Evolutionary conservation across 2,888 invertebrate genomes (phyloP).

Genomic region (Drosophila falleni): DNA sequence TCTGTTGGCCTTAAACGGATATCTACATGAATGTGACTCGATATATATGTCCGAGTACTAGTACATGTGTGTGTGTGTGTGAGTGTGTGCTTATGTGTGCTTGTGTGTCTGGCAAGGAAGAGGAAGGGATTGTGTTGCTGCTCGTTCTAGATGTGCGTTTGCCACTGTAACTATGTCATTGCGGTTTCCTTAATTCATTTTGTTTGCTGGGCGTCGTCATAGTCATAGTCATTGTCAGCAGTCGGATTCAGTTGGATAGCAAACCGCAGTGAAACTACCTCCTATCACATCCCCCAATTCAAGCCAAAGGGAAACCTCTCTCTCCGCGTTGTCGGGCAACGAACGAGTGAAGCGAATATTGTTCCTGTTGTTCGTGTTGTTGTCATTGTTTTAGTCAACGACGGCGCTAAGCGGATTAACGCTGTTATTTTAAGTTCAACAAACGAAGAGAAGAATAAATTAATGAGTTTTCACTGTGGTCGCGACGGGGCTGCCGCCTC

Average conservation of each 20-base stretch:
- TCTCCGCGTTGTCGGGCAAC: conserved; percentile 34
- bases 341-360: conserved; percentile 33
- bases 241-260: conserved; percentile 53
- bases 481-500: conserved; percentile 38
- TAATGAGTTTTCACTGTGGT: conserved; percentile 83
- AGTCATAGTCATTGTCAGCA: conserved; percentile 51
- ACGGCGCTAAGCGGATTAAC: conserved; percentile 78
- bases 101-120: background rate
- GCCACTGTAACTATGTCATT: conserved; percentile 75
- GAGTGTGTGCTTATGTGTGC: conserved; percentile 17
- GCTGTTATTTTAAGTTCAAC: conserved; percentile 81
- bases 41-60: conserved; percentile 14
- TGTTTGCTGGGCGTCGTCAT: conserved; percentile 72
- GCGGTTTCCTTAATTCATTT: conserved; percentile 81
- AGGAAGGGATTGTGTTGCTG: background rate
- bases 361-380: conserved; percentile 22
- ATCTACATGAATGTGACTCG: conserved; percentile 31
- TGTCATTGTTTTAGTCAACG: conserved; percentile 66
- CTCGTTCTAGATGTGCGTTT: conserved; percentile 34
- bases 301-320: background rate
- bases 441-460: conserved; percentile 83
- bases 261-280: conserved; percentile 55
- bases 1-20: conserved; percentile 36
- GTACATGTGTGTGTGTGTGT: conserved; percentile 14
- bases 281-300: background rate